Conservation (phyloP, 2,797 vertebrate genomes). For the Thunnus albacares region DNA sequence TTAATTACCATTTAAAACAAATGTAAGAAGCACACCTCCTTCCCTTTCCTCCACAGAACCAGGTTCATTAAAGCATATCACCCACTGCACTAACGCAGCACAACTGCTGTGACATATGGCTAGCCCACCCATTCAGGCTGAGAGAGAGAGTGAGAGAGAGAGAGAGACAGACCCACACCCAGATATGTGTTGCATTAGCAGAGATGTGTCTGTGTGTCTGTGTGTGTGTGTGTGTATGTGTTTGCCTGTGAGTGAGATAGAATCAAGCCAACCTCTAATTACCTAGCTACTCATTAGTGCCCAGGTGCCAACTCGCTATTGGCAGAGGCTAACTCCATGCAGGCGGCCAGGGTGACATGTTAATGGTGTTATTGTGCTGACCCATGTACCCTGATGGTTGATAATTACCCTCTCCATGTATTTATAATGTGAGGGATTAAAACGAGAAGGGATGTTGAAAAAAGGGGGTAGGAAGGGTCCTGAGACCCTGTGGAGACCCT, state of each 20-base stretch:
- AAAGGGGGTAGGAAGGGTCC: constrained; percentile 35
- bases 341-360: constrained; percentile 76
- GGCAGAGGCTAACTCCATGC: constrained; percentile 75
- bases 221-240: constrained; percentile 31
- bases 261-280: constrained; percentile 77
- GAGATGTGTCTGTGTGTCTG: constrained; percentile 23
- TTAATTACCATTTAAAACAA: constrained; percentile 60
- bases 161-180: constrained; percentile 18
- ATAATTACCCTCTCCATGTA: constrained; percentile 80
- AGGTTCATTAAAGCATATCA: constrained; percentile 53
- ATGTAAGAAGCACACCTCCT: constrained; percentile 17
- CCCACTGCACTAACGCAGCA: constrained; percentile 32
- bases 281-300: constrained; percentile 77
- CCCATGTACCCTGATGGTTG: constrained; percentile 72
- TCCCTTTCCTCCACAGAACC: constrained; percentile 21
- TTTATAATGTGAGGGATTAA: constrained; percentile 76
- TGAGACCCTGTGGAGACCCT: constrained; percentile 49
- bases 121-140: constrained; percentile 26
- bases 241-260: constrained; percentile 47
- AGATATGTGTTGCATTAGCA: constrained; percentile 30
- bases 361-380: constrained; percentile 82
- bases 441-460: constrained; percentile 44
- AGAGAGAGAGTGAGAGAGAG: constrained; percentile 15
- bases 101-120: constrained; percentile 60
- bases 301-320: constrained; percentile 74